Evolutionary conservation across 2,888 invertebrate genomes (phyloP), one percentile per base, ranked within the genome.

Genomic region (Synanthedon tipuliformis): DNA sequence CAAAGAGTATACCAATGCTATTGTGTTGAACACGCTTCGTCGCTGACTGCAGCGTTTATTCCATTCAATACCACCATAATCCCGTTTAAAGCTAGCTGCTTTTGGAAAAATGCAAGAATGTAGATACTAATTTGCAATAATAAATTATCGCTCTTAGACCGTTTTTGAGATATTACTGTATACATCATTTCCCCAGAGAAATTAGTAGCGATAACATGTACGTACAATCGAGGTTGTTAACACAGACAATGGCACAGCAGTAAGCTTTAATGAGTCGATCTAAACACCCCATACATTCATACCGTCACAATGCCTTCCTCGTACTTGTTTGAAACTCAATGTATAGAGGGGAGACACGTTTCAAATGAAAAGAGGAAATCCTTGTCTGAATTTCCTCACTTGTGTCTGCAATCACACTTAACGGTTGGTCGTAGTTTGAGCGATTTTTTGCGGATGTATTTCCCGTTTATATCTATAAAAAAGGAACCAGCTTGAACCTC

Each of bases 291-390:
- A 73, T 73, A 73, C 73, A 68, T 70, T 68, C 65, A 66, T 69
- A 69, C 68, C 57, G 55, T 60, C 58, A 65, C 81, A 81, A 83
- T 79, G 68, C 72, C 68, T 71, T 69, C 68, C 66, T 58, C 59
- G 68, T 66, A 65, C 69, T 70, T 68, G 70, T 69, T 68, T 71
- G 68, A 64, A 72, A 71, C 76, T 76, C 72, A 69, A 73, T 69
- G 71, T 63, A 64, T 58, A 59, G 62, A 73, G 80, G 80, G 80
- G 81, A 78, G 73, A 75, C 69, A 69, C 62, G 70, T 71, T 73
- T 69, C 69, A 73, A 77, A 78, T 78, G 75, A 77, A 81, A 79
- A 79, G 71, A 69, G 75, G 69, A 78, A 78, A 76, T 69, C 73
- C 69, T 72, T 75, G 75, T 78, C 70, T 70, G 73, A 71, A 71